Evolutionary conservation across 2,113 vertebrate species (phyloP).

Genomic region (Ciconia boyciana): DNA sequence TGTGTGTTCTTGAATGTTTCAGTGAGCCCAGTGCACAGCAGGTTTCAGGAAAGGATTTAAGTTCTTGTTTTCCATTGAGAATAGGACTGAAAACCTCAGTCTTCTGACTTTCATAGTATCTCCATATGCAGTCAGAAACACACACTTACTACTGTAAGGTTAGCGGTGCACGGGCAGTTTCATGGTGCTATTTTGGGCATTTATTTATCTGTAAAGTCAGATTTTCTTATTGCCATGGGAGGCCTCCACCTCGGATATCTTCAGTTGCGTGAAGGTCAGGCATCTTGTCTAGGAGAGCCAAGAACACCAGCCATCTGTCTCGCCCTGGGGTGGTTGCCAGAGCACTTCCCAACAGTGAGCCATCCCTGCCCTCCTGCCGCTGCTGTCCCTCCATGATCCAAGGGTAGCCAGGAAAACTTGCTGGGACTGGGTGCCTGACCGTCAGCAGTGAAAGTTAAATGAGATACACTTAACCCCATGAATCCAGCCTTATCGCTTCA

Average conservation of each 20-base stretch:
- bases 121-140: neutral
- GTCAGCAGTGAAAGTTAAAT: neutral
- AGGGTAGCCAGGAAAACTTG: neutral
- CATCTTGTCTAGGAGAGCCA: neutral
- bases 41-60: neutral
- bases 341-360: neutral
- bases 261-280: neutral
- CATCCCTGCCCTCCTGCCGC: neutral
- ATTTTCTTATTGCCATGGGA: neutral
- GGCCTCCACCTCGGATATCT: neutral
- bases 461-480: neutral
- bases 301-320: neutral
- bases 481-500: neutral
- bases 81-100: neutral
- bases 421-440: neutral
- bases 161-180: neutral
- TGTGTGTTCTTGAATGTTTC: neutral
- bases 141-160: neutral
- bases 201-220: neutral
- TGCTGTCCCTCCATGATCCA: neutral
- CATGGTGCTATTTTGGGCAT: neutral
- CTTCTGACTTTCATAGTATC: neutral
- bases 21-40: neutral
- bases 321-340: rapidly evolving
- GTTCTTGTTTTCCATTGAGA: neutral